These are phyloP conservation scores for Drosophila picticornis DNA, from an alignment of 2,888 invertebrate species.

Conservation along the genomic window DNA sequence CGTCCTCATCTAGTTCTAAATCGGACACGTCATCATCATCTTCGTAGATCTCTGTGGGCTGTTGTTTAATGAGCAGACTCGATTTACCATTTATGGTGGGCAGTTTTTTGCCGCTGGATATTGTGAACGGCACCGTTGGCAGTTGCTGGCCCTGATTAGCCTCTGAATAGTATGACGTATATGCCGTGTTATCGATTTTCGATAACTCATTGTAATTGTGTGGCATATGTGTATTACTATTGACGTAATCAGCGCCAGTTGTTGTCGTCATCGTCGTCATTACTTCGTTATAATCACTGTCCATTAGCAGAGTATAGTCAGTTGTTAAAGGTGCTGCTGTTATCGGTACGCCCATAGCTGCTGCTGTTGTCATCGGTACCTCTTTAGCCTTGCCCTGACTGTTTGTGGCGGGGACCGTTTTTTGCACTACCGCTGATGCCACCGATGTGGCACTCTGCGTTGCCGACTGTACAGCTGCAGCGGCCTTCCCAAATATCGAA, in stretches of 20 bases:
- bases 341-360: constrained; percentile 17
- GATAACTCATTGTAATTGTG: constrained; percentile 39
- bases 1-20: constrained; percentile 46
- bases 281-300: constrained; percentile 46
- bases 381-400: constrained; percentile 13
- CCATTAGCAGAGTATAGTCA: constrained; percentile 13
- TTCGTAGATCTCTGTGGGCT: constrained; percentile 84
- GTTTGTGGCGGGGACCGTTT: constrained; percentile 42
- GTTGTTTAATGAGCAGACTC: constrained; percentile 82
- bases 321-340: constrained; percentile 6
- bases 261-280: constrained; percentile 25
- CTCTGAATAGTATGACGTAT: constrained; percentile 57
- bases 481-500: constrained; percentile 83
- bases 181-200: constrained; percentile 31
- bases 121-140: constrained; percentile 79
- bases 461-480: constrained; percentile 84
- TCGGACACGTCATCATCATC: constrained; percentile 58
- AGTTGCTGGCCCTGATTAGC: constrained; percentile 59
- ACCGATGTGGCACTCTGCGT: constrained; percentile 79
- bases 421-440: constrained; percentile 76
- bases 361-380: constrained; percentile 12
- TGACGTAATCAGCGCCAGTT: constrained; percentile 74
- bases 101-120: constrained; percentile 83
- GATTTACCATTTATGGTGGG: constrained; percentile 83
- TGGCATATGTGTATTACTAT: constrained; percentile 68